Evolutionary conservation across 1,140 invertebrate genomes (phyloP).

Genomic region (Reticulitermes speratus): DNA sequence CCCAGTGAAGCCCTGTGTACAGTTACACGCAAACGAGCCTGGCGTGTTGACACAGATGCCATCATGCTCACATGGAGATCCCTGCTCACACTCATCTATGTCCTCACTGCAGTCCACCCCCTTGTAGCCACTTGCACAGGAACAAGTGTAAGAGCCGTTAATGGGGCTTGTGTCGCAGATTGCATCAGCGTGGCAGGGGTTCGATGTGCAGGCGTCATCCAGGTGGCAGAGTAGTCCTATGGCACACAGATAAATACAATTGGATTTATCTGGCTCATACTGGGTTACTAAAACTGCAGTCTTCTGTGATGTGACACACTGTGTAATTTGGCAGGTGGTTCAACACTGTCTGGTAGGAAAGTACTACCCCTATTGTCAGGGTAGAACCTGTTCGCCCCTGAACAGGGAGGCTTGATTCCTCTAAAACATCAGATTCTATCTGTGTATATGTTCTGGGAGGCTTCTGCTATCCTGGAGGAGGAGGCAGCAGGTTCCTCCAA

Average conservation of each 20-base stretch:
- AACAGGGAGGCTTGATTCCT: too few species aligned
- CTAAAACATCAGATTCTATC: too few species aligned
- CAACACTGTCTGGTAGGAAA: not conserved
- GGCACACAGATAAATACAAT: not conserved
- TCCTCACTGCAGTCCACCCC: slow-evolving; percentile 90
- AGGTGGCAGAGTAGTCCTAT: slow-evolving; percentile 88
- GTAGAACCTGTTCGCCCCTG: too few species aligned
- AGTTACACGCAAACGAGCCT: slow-evolving; percentile 89
- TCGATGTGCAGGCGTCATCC: slow-evolving; percentile 95
- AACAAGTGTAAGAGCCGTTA: slow-evolving; percentile 91
- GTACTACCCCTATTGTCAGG: too few species aligned
- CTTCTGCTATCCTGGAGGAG: too few species aligned
- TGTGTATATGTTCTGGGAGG: too few species aligned
- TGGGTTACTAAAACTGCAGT: too few species aligned
- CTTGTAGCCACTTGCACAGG: slow-evolving; percentile 88
- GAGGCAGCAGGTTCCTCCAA: too few species aligned
- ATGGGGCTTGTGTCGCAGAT: slow-evolving; percentile 95
- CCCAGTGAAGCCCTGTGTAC: slow-evolving; percentile 87
- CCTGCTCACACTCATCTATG: slow-evolving; percentile 93
- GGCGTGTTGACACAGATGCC: slow-evolving; percentile 93
- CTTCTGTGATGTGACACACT: not conserved
- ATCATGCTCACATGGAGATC: slow-evolving; percentile 88
- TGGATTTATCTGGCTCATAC: too few species aligned
- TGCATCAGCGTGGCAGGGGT: slow-evolving; percentile 90
- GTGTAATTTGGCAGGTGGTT: not conserved